A percentile compares a stretch with the other conserved stretches of the same genome.
These are phyloP conservation scores for Acleris sparsana DNA, from an alignment of 2,888 invertebrate genomes.

Conservation along the genomic window DNA sequence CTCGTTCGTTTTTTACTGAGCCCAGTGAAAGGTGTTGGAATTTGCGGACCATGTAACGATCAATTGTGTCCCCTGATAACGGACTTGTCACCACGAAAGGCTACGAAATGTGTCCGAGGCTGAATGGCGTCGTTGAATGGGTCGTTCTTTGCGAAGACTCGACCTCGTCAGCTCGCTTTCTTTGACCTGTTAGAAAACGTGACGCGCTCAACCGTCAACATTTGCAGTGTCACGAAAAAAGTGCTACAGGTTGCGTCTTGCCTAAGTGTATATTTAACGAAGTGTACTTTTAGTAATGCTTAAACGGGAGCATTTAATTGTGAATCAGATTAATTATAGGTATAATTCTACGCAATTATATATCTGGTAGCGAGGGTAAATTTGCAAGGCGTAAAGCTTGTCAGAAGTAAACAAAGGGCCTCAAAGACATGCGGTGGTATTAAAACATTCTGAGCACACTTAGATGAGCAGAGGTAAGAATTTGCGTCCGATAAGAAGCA, in stretches of 20 bases:
- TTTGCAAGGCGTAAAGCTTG: neutral
- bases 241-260: slow-evolving; percentile 9
- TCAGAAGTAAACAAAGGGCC: slow-evolving; percentile 16
- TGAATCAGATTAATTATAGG: too few relatives aligned
- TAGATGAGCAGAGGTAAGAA: slow-evolving; percentile 27
- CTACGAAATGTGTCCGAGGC: slow-evolving; percentile 40
- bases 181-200: slow-evolving; percentile 70
- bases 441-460: slow-evolving; percentile 21
- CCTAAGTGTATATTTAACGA: neutral
- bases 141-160: slow-evolving; percentile 51
- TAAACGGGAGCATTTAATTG: too few relatives aligned
- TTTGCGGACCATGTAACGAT: slow-evolving; percentile 46
- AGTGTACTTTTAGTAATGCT: neutral
- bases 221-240: slow-evolving; percentile 49
- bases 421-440: neutral
- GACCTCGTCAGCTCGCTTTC: slow-evolving; percentile 64
- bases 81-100: slow-evolving; percentile 44
- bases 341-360: too few relatives aligned
- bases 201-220: slow-evolving; percentile 54
- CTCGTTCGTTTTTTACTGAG: slow-evolving; percentile 47
- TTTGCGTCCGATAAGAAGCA: slow-evolving; percentile 24
- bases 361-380: neutral
- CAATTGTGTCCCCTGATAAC: slow-evolving; percentile 43
- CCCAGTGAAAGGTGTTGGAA: slow-evolving; percentile 58
- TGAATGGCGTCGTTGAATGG: slow-evolving; percentile 56